A percentile compares a stretch with the other conserved stretches of the same genome.
Conservation (phyloP, 2,888 invertebrate species). For the Phania funesta region DNA sequence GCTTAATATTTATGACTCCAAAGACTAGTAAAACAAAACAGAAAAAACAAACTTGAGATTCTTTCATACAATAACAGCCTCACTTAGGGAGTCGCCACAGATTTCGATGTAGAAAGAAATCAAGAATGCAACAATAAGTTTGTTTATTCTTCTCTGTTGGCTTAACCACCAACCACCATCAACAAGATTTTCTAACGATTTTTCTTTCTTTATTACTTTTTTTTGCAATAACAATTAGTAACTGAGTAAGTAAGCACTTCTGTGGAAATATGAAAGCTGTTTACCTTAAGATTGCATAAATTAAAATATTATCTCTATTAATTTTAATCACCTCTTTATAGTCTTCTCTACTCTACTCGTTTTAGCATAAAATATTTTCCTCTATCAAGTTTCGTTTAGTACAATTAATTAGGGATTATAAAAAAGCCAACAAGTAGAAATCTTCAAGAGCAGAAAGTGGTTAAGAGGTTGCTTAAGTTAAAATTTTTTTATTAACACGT, state of each 20-base stretch:
- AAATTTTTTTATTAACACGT: no score
- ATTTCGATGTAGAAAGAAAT: constrained; percentile 12
- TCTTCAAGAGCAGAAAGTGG: neutral
- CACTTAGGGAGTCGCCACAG: constrained; percentile 3
- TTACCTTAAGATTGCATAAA: constrained; percentile 54
- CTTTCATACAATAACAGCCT: constrained; percentile 30
- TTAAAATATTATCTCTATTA: constrained; percentile 31
- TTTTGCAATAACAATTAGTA: constrained; percentile 13
- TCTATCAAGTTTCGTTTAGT: neutral
- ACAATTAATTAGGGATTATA: constrained; percentile 23
- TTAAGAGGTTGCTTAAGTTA: no score
- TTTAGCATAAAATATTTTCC: neutral
- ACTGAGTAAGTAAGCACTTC: neutral
- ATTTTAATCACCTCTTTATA: constrained; percentile 16
- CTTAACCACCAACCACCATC: neutral
- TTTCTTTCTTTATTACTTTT: neutral
- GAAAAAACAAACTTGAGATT: constrained; percentile 6
- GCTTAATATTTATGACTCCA: constrained; percentile 62
- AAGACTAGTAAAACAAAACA: constrained; percentile 57
- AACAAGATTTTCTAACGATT: constrained; percentile 15
- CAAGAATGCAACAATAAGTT: constrained; percentile 21
- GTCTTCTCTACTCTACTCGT: neutral
- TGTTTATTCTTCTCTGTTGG: neutral
- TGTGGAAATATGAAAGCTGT: constrained; percentile 32
- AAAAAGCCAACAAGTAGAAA: constrained; percentile 14